These are phyloP conservation scores for Ptilodon capucinus DNA, from an alignment of 2,888 invertebrate genomes.

Conservation along the genomic window DNA sequence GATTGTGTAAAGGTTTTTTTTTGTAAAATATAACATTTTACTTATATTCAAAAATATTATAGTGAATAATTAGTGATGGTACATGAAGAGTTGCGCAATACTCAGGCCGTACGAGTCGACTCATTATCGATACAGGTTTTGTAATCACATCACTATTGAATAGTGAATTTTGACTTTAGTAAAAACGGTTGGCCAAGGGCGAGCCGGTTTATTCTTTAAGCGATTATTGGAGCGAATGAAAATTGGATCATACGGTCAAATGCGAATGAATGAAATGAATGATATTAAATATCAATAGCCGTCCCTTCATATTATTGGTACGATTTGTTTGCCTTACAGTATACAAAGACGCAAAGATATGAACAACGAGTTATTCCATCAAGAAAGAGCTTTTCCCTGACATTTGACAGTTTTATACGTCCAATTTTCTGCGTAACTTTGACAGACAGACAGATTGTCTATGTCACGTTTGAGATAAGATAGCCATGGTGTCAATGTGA, in stretches of 20 bases:
- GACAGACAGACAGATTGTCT: too few species aligned
- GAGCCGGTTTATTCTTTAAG: slow-evolving; percentile 7
- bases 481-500: too few species aligned
- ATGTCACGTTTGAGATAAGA: too few species aligned
- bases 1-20: slow-evolving; percentile 7
- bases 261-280: background rate
- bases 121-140: slow-evolving; percentile 41
- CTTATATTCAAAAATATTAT: slow-evolving; percentile 1
- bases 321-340: slow-evolving; percentile 4
- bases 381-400: too few species aligned
- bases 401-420: too few species aligned
- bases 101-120: slow-evolving; percentile 25
- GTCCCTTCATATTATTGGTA: background rate
- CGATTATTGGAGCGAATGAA: slow-evolving; percentile 17
- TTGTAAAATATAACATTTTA: background rate
- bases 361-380: too few species aligned
- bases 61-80: slow-evolving; percentile 36
- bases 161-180: slow-evolving; percentile 1
- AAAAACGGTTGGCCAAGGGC: slow-evolving; percentile 14
- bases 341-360: too few species aligned
- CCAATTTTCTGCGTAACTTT: too few species aligned
- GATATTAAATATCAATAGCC: background rate
- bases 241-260: slow-evolving; percentile 4
- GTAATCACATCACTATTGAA: slow-evolving; percentile 24
- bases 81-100: slow-evolving; percentile 35